Evolutionary conservation across 2,797 vertebrate genomes (phyloP).

Genomic region (Acanthis flammea): DNA sequence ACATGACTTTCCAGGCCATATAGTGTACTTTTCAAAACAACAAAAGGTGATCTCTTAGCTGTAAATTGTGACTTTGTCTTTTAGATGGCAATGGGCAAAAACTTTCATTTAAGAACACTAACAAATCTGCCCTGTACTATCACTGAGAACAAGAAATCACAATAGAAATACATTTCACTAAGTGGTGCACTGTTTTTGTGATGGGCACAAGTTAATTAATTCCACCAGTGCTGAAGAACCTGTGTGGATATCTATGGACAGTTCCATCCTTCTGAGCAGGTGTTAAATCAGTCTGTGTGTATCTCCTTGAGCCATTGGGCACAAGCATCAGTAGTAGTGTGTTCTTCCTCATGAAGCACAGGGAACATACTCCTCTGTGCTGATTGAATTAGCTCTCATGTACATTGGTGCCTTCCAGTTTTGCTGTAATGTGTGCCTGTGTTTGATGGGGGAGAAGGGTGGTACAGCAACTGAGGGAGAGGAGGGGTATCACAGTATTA

Average conservation of each 20-base stretch:
- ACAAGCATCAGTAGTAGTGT: rapidly evolving
- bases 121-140: neutral
- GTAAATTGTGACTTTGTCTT: neutral
- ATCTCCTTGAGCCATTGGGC: neutral
- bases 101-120: neutral
- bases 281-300: neutral
- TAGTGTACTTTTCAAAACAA: neutral
- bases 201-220: neutral
- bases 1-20: neutral
- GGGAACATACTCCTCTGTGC: neutral
- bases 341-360: neutral
- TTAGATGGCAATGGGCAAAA: neutral
- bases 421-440: neutral
- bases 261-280: neutral
- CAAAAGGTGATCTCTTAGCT: neutral
- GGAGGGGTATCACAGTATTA: neutral
- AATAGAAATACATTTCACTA: neutral
- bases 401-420: neutral
- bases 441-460: neutral
- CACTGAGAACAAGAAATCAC: neutral
- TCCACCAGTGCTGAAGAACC: rapidly evolving
- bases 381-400: neutral
- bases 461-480: neutral
- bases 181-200: neutral
- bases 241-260: neutral